Conservation (phyloP, 2,888 invertebrate species). For the Agonopterix subpropinquella region DNA sequence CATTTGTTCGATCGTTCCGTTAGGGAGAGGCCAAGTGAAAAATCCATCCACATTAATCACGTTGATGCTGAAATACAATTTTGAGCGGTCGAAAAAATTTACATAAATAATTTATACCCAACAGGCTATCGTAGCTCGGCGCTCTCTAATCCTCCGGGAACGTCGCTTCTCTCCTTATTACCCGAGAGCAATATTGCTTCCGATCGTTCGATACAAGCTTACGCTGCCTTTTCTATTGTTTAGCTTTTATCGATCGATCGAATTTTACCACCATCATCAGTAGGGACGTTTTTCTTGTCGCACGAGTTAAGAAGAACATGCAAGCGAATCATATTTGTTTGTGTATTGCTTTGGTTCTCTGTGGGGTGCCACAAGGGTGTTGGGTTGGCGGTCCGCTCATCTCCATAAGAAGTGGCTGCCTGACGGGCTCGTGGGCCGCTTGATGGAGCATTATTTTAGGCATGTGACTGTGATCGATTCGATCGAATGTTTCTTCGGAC, state of each 20-base stretch:
- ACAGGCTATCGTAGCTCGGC: constrained; percentile 35
- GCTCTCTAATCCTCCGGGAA: constrained; percentile 41
- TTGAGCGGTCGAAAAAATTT: constrained; percentile 64
- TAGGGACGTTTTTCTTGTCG: background rate
- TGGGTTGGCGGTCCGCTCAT: constrained; percentile 39
- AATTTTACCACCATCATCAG: background rate
- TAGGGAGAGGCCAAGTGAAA: constrained; percentile 59
- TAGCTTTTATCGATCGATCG: constrained; percentile 11
- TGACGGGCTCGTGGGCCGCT: constrained; percentile 35
- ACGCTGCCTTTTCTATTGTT: constrained; percentile 21
- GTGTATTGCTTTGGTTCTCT: constrained; percentile 39
- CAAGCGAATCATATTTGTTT: constrained; percentile 43
- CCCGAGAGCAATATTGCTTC: constrained; percentile 29
- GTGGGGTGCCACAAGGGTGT: constrained; percentile 45
- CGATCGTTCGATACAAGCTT: constrained; percentile 26
- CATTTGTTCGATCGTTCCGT: constrained; percentile 64
- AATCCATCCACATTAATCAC: constrained; percentile 69
- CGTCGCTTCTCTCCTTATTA: constrained; percentile 23
- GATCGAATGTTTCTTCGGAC: constrained; percentile 61
- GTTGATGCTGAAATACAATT: constrained; percentile 66
- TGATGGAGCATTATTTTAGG: constrained; percentile 63
- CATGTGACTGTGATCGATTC: constrained; percentile 71
- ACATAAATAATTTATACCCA: constrained; percentile 72
- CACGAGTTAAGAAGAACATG: constrained; percentile 3
- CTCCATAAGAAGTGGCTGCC: constrained; percentile 42